Evolutionary conservation across 2,797 vertebrate genomes (phyloP), one percentile per base, ranked within the genome.

Genomic region (Girardinus metallicus): DNA sequence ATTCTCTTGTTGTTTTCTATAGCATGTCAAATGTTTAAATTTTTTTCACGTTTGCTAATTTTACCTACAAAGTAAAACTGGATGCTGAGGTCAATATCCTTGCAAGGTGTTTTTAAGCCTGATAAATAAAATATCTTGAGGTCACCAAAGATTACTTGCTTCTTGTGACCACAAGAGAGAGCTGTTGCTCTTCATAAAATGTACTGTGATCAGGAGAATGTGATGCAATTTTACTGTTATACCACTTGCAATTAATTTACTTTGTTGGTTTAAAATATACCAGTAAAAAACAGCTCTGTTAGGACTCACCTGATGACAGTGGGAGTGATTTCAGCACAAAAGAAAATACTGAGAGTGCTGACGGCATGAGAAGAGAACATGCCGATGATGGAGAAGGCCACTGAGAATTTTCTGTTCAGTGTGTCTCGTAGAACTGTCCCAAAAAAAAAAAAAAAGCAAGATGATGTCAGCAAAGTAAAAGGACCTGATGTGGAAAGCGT

Each of bases 291-390:
- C 29, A 81, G 70, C 51, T 26, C 1, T 15, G 34, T 11, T 2
- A 1, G 4, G 85, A 36, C 96, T 93, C 85, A 99, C 98, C 98
- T 97, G 95, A 99, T 99, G 71, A 99, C 98, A 0, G 98, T 99
- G 7, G 98, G 98, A 2, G 98, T 98, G 94, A 99, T 97, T 95
- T 99, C 98, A 3, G 98, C 97, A 78, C 98, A 99, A 92, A 99
- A 99, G 95, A 99, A 99, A 46, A 99, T 98, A 70, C 98, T 99
- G 90, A 99, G 97, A 51, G 95, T 98, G 91, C 98, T 98, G 86
- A 99, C 98, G 0, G 98, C 98, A 0, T 98, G 98, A 0, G 98
- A 99, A 7, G 98, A 98, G 87, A 99, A 99, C 98, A 99, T 99
- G 86, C 98, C 98, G 80, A 99, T 98, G 74, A 99, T 97, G 92